Base-by-base conservation (phyloP, 1,140 invertebrate species). In the Zelostemma sp. region DNA sequence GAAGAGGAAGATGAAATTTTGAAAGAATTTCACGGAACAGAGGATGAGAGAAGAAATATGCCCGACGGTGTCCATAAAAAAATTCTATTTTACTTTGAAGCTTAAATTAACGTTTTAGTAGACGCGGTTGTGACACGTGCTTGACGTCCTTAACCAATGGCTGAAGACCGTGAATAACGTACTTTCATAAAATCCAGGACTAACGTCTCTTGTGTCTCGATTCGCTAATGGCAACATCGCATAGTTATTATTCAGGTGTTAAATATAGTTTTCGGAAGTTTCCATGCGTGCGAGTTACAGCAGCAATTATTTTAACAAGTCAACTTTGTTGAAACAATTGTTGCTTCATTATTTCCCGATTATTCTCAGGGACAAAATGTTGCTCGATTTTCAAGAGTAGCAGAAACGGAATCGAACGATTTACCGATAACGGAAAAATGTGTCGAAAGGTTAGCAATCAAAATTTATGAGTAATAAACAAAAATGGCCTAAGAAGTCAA, bases 101-200 rank as follows among this genome's bases (percentile, higher is more conserved):
- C 21, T 25, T 25, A 25, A 25, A 25, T 25, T 25, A 8, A 25
- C 21, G 21, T 25, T 25, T 25, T 25, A 25, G 21, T 25, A 25
- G 33, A 35, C 33, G n/a, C 33, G 33, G 6, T 35, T n/a, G n/a
- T 35, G 33, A 35, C 33, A 35, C 33, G 33, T n/a, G n/a, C 33
- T 35, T 35, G 11, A 35, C 33, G 33, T 11, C 40, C 40, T 17
- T 16, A 43, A 16, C 40, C 40, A 43, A 43, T 43, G 14, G 6
- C 3, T 43, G 35, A 38, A n/a, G 40, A 17, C 40, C 40, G 16
- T 17, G 40, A 43, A 43, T 17, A 43, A 43, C 17, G 40, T 9
- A 43, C 40, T 17, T 43, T 17, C 40, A 43, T 43, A 43, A 43
- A 43, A 43, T 43, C 40, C 17, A 43, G 3, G 17, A 43, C 14